Percentiles rank a stretch among this genome's conserved stretches.
Conservation (phyloP, 2,888 invertebrate genomes). For the Caenorhabditis zanzibari region DNA sequence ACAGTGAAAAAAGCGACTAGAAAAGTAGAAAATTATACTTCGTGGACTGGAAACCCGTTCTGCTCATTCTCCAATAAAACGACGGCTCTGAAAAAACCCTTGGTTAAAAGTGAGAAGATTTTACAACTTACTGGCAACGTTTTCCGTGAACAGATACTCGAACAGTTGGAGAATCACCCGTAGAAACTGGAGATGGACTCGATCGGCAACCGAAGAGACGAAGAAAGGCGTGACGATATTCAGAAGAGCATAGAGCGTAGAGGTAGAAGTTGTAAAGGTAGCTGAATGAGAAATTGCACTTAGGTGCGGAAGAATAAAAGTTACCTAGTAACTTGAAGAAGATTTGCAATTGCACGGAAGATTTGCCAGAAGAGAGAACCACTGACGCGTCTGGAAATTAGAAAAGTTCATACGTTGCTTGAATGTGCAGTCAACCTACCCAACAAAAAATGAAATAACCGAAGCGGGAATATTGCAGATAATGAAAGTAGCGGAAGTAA, state of each 20-base stretch:
- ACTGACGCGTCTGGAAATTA: conserved; percentile 49
- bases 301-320: background rate
- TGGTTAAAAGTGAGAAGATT: background rate
- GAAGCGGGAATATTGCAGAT: conserved; percentile 85
- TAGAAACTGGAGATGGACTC: conserved; percentile 64
- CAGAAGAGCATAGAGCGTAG: conserved; percentile 79
- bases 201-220: conserved; percentile 73
- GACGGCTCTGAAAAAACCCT: conserved; percentile 50
- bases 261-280: conserved; percentile 85
- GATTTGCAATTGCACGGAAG: conserved; percentile 85
- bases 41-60: conserved; percentile 44
- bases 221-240: conserved; percentile 79
- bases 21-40: conserved; percentile 10
- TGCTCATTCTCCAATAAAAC: conserved; percentile 36
- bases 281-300: conserved; percentile 61
- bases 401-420: background rate
- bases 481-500: conserved; percentile 85
- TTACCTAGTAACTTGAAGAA: conserved; percentile 84
- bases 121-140: conserved; percentile 51
- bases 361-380: conserved; percentile 82
- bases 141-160: conserved; percentile 70
- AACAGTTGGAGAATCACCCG: conserved; percentile 77
- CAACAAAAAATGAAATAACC: conserved; percentile 84
- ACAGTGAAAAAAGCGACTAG: background rate
- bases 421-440: conserved; percentile 67